Percentiles rank a stretch among this genome's conserved stretches.
Conservation (phyloP, 2,113 vertebrate genomes). For the Hassar affinis region DNA sequence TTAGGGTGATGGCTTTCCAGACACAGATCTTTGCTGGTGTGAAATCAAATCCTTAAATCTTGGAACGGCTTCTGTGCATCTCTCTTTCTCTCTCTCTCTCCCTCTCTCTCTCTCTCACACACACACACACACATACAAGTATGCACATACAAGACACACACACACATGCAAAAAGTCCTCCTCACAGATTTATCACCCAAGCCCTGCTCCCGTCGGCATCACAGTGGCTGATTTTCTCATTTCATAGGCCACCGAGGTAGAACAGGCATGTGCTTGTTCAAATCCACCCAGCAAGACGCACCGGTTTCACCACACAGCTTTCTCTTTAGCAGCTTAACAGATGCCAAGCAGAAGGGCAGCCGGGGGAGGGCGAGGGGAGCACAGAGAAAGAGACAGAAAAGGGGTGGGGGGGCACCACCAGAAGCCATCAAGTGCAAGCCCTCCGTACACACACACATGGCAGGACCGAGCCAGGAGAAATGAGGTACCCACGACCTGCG, state of each 20-base stretch:
- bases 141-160: conserved; percentile 42
- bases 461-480: conserved; percentile 36
- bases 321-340: conserved; percentile 80
- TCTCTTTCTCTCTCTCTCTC: conserved; percentile 17
- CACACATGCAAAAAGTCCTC: conserved; percentile 56
- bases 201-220: conserved; percentile 72
- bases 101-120: conserved; percentile 48
- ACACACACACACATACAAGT: conserved; percentile 54
- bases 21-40: conserved; percentile 49
- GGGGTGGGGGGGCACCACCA: conserved; percentile 48
- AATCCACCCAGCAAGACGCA: conserved; percentile 81
- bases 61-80: conserved; percentile 38
- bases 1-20: conserved; percentile 55
- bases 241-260: conserved; percentile 85
- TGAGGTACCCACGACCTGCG: conserved; percentile 40
- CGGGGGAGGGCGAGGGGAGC: conserved; percentile 32
- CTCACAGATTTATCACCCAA: conserved; percentile 69
- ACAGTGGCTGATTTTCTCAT: conserved; percentile 86
- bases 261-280: conserved; percentile 83
- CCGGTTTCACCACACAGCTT: conserved; percentile 65
- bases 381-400: conserved; percentile 55
- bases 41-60: conserved; percentile 62
- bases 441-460: conserved; percentile 32
- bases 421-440: conserved; percentile 40
- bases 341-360: conserved; percentile 70